These are phyloP conservation scores for Tetramorium simillimum DNA, from an alignment of 1,140 invertebrate species.

Conservation along the genomic window DNA sequence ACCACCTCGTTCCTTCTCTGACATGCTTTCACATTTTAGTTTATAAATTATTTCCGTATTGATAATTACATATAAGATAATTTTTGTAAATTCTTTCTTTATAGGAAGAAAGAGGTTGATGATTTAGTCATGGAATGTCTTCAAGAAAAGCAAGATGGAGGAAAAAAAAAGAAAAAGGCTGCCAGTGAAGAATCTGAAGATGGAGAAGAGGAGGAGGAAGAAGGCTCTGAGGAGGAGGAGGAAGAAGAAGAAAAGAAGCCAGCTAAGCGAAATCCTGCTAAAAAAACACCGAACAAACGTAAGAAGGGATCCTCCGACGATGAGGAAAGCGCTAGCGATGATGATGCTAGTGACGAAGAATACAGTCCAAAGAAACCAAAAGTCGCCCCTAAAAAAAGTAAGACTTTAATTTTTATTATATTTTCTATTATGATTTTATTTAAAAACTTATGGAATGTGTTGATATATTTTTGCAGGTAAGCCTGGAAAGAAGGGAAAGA, in stretches of 20 bases:
- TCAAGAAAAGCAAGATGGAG: conserved; percentile 87
- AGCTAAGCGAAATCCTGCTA: conserved; percentile 86
- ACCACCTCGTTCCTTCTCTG: conserved; percentile 83
- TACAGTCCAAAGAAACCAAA: conserved; percentile 88
- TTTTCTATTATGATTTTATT: neutral
- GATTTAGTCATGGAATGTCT: conserved; percentile 92
- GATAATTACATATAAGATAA: neutral
- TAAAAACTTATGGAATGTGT: neutral
- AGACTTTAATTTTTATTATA: conserved; percentile 18
- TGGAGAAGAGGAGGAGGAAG: conserved; percentile 87
- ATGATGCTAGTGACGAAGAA: conserved; percentile 89
- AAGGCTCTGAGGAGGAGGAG: conserved; percentile 86
- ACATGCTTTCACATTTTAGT: conserved; percentile 65
- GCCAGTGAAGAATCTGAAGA: conserved; percentile 87
- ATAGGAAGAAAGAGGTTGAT: conserved; percentile 94
- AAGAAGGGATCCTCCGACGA: conserved; percentile 88
- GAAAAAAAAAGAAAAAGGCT: conserved; percentile 85
- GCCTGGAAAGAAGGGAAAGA: conserved; percentile 87
- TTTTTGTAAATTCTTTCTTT: conserved; percentile 56
- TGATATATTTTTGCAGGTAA: conserved; percentile 72
- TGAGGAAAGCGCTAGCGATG: conserved; percentile 87
- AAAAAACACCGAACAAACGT: conserved; percentile 84
- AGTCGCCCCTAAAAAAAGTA: conserved; percentile 82
- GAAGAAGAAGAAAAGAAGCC: conserved; percentile 88
- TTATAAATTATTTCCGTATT: neutral